A percentile compares a stretch with the other conserved stretches of the same genome.
These are phyloP conservation scores for Eupithecia abbreviata DNA, from an alignment of 2,888 invertebrate species.

Conservation along the genomic window DNA sequence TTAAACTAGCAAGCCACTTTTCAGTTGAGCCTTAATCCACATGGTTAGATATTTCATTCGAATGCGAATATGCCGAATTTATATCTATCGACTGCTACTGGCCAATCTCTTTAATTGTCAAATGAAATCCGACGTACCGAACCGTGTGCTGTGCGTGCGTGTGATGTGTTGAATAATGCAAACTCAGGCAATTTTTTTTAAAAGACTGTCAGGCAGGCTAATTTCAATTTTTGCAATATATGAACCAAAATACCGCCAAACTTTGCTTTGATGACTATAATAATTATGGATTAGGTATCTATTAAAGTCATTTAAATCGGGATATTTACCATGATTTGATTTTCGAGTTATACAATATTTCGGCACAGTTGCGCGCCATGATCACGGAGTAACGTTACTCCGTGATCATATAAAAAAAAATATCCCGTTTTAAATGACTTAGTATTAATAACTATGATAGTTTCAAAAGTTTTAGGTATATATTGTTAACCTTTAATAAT, in stretches of 20 bases:
- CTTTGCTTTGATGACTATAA: not conserved
- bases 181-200: not conserved
- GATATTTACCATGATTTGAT: no score
- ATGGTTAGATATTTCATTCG: conserved; percentile 41
- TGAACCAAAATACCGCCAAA: not conserved
- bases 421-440: no score
- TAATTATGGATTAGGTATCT: no score
- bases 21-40: conserved; percentile 46
- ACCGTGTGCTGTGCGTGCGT: conserved; percentile 18
- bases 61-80: conserved; percentile 47
- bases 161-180: conserved; percentile 31
- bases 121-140: conserved; percentile 24
- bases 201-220: not conserved
- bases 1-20: conserved; percentile 49
- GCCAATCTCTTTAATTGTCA: conserved; percentile 27
- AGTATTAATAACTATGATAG: no score
- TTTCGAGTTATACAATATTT: no score
- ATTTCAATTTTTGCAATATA: not conserved
- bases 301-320: no score
- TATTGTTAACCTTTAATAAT: not conserved
- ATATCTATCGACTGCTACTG: conserved; percentile 41
- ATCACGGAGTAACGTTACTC: no score
- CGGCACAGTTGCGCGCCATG: no score
- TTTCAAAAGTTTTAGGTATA: no score
- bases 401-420: no score